Conservation (phyloP, 2,888 invertebrate genomes). For the Pterostichus madidus region DNA sequence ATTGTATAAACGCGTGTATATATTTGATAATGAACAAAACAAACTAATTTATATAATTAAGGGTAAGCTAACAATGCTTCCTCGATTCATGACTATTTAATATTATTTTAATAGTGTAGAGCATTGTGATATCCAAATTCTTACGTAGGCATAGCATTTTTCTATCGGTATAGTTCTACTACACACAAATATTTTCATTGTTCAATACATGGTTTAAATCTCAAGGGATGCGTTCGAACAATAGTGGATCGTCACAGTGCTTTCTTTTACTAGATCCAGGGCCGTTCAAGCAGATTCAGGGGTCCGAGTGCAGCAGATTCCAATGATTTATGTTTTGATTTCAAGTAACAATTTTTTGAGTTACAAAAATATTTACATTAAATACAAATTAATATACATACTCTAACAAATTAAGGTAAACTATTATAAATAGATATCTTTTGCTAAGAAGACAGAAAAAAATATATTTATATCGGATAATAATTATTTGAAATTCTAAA, state of each 20-base stretch:
- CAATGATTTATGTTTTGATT: constrained; percentile 2
- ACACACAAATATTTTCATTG: background rate
- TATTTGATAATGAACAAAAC: constrained; percentile 67
- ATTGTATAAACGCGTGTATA: constrained; percentile 68
- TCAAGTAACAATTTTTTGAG: background rate
- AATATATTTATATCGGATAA: too few species aligned
- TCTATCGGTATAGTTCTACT: background rate
- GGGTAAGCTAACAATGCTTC: constrained; percentile 47
- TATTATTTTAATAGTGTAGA: constrained; percentile 15
- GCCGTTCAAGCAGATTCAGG: too few species aligned
- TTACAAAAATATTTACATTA: too few species aligned
- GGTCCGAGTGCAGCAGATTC: constrained; percentile 9
- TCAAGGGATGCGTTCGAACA: background rate
- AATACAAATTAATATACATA: too few species aligned
- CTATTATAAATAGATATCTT: too few species aligned
- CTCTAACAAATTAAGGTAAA: too few species aligned
- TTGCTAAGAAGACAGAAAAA: too few species aligned
- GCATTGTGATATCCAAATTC: constrained; percentile 13
- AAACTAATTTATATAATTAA: constrained; percentile 21
- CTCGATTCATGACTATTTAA: constrained; percentile 7
- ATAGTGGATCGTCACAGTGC: constrained; percentile 32
- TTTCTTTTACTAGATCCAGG: too few species aligned
- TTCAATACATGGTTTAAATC: background rate
- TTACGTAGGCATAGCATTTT: background rate
- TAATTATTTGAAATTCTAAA: too few species aligned